A percentile compares a stretch with the other conserved stretches of the same genome.
phyloP scores from a whole-genome alignment of 2,888 invertebrate genomes.

The Caenorhabditis sp. region DNA sequence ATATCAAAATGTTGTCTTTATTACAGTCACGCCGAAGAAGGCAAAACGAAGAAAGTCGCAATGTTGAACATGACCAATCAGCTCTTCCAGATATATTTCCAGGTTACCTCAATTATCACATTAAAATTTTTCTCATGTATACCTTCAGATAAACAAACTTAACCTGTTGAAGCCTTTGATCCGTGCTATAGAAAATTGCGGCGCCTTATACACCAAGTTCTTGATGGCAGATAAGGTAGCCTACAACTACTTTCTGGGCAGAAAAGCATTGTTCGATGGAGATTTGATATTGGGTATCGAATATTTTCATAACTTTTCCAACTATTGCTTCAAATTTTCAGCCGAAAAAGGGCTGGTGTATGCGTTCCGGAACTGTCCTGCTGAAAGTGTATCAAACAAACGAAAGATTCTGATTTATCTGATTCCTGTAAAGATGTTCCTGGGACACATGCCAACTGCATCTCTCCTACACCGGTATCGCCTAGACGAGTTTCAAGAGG shows the following conservation, averaged over 20 bases:
- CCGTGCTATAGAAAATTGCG: constrained; percentile 95
- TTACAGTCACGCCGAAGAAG: constrained; percentile 89
- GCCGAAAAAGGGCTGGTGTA: constrained; percentile 95
- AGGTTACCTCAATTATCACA: constrained; percentile 86
- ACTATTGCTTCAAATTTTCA: constrained; percentile 82
- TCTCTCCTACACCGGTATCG: constrained; percentile 92
- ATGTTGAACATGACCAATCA: constrained; percentile 98
- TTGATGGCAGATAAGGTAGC: constrained; percentile 94
- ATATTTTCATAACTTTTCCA: background rate
- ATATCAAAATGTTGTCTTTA: background rate
- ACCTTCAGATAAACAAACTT: constrained; percentile 85
- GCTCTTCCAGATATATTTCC: constrained; percentile 96
- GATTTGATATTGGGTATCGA: constrained; percentile 90
- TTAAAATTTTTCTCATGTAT: background rate
- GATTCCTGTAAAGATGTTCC: constrained; percentile 88
- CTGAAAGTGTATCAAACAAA: constrained; percentile 91
- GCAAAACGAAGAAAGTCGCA: constrained; percentile 95
- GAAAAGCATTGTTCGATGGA: constrained; percentile 98
- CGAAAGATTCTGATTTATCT: constrained; percentile 94
- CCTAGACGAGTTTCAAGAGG: constrained; percentile 92
- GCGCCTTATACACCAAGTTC: constrained; percentile 91
- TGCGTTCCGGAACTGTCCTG: constrained; percentile 93
- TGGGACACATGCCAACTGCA: constrained; percentile 94
- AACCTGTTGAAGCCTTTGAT: constrained; percentile 91
- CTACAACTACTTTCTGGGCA: constrained; percentile 95